Percentiles rank a stretch among this genome's conserved stretches.
phyloP scores from a whole-genome alignment of 1,140 invertebrate genomes.

The Thaumatotibia leucotreta region DNA sequence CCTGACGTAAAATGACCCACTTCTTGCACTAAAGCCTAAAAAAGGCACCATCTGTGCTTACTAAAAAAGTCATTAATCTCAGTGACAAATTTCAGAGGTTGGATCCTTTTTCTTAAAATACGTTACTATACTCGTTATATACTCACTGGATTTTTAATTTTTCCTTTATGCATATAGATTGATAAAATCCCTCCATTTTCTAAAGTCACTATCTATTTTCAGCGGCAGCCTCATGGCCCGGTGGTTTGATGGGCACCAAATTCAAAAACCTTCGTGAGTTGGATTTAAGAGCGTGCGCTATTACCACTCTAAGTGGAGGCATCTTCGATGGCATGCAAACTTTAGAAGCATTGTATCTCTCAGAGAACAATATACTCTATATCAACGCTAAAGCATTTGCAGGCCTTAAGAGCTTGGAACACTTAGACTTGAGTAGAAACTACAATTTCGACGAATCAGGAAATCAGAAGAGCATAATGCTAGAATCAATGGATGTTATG shows the following conservation, averaged over 20 bases:
- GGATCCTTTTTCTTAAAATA: too few species aligned
- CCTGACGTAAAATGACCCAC: too few species aligned
- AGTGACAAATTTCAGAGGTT: too few species aligned
- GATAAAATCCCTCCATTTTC: background rate
- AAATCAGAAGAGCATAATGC: constrained; percentile 40
- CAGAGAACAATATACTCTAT: constrained; percentile 71
- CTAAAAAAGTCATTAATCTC: too few species aligned
- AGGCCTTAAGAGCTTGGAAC: constrained; percentile 51
- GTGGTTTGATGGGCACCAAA: constrained; percentile 26
- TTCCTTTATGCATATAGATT: too few species aligned
- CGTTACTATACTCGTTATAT: too few species aligned
- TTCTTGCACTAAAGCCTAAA: too few species aligned
- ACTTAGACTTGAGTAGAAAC: constrained; percentile 77
- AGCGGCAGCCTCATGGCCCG: constrained; percentile 39
- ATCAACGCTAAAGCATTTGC: constrained; percentile 60
- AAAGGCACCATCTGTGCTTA: too few species aligned
- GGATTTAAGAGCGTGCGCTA: constrained; percentile 77
- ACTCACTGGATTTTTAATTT: too few species aligned
- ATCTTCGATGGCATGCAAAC: constrained; percentile 66
- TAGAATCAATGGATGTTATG: constrained; percentile 45
- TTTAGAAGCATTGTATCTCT: constrained; percentile 69
- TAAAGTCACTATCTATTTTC: constrained; percentile 20
- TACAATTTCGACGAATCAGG: constrained; percentile 33
- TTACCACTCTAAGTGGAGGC: constrained; percentile 54
- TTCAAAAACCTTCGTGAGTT: constrained; percentile 66